Conservation (phyloP, 2,797 vertebrate species). For the Lepus oiostolus region DNA sequence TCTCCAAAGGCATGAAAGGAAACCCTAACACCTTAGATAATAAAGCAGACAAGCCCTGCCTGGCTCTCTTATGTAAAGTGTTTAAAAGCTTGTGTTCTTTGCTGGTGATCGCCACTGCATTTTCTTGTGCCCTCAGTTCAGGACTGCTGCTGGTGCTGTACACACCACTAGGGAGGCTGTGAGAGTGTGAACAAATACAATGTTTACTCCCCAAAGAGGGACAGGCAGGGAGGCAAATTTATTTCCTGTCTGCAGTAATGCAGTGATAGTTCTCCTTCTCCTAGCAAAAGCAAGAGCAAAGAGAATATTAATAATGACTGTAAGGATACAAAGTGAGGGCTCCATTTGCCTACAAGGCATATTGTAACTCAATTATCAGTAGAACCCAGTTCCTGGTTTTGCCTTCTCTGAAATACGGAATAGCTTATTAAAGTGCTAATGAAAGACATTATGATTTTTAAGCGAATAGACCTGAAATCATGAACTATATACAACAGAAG, state of each 20-base stretch:
- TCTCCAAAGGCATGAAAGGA: slow-evolving; percentile 59
- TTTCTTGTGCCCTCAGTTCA: slow-evolving; percentile 26
- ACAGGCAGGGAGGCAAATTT: slow-evolving; percentile 13
- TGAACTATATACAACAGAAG: slow-evolving; percentile 23
- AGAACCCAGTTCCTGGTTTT: slow-evolving; percentile 61
- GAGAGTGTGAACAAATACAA: slow-evolving; percentile 47
- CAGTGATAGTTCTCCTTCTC: not conserved
- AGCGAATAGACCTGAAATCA: slow-evolving; percentile 53
- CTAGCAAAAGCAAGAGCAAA: slow-evolving; percentile 60
- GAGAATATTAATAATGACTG: slow-evolving; percentile 35
- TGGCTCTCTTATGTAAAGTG: slow-evolving; percentile 8
- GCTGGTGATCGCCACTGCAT: not conserved
- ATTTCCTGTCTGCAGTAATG: slow-evolving; percentile 50
- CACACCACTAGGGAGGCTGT: not conserved
- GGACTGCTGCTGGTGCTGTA: not conserved
- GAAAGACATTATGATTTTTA: slow-evolving; percentile 64
- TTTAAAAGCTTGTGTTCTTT: slow-evolving; percentile 41
- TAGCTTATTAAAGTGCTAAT: slow-evolving; percentile 47
- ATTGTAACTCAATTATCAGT: slow-evolving; percentile 35
- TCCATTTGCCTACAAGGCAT: slow-evolving; percentile 56
- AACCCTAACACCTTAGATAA: slow-evolving; percentile 5
- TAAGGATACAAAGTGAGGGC: slow-evolving; percentile 59
- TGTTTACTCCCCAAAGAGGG: not conserved
- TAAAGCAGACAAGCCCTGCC: slow-evolving; percentile 3
- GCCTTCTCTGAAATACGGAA: slow-evolving; percentile 68